Base-by-base conservation (phyloP, 2,888 invertebrate species). In the Tachina lurida region DNA sequence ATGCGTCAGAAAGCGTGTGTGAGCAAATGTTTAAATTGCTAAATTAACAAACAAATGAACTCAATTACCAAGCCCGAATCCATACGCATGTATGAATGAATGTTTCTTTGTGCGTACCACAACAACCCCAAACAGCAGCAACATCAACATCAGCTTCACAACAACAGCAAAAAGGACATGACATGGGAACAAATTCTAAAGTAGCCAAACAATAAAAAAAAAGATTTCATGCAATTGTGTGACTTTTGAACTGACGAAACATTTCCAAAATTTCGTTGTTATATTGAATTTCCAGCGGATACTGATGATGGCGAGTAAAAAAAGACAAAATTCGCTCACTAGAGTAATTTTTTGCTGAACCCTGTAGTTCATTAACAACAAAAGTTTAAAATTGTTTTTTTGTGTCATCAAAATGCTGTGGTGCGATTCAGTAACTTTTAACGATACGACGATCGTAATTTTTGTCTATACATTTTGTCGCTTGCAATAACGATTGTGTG, bases 21-120 rank as follows among this genome's bases (percentile, higher is more conserved):
- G 4, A 41, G n/a, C 22, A 52, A 52, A 52, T 60, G 22, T 49
- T 8, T 22, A 56, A 78, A 43, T 70, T 60, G 47, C 22, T 74
- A 79, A 84, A 74, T 79, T 83, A 65, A 10, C 22, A 52, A 79
- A 84, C 78, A 79, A 84, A 79, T 74, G 74, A 84, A 84, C 77
- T 74, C 84, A 84, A 84, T 84, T 74, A 78, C 45, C 43, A 60
- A 78, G 54, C 9, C 17, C 31, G 52, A 74, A 78, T 74, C 70
- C 67, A 7, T 7, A 31, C 31, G 31, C 7, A 31, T 31, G 31
- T 7, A 31, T 7, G 31, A 31, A 31, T 31, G 31, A 31, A 31
- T 31, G 31, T 70, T 47, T 5, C 49, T 17, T 17, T 43, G 10
- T 13, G 31, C n/a, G 45, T 60, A 67, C 77, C 19, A 68, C 19